phyloP scores from a whole-genome alignment of 2,797 vertebrate species.

The Graptemys geographica region DNA sequence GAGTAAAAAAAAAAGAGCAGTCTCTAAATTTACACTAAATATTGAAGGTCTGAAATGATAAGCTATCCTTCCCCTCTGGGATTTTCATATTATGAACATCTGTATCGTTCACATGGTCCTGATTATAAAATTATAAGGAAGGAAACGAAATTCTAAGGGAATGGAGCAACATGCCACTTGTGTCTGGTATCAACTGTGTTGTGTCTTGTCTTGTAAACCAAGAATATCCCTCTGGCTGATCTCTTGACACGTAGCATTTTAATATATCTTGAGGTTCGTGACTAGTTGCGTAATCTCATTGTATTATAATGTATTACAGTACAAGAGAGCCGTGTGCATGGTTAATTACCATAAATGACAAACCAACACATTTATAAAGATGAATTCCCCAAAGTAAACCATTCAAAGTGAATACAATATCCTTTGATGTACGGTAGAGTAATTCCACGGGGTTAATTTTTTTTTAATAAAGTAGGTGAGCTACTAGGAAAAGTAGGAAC shows the following conservation, averaged over 20 bases:
- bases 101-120: not conserved
- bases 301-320: slow-evolving; percentile 31
- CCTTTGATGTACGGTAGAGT: slow-evolving; percentile 59
- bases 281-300: slow-evolving; percentile 39
- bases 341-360: slow-evolving; percentile 71
- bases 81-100: not conserved
- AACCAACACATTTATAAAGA: slow-evolving; percentile 58
- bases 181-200: not conserved
- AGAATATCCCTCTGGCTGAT: not conserved
- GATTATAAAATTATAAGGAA: not conserved
- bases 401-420: slow-evolving; percentile 36
- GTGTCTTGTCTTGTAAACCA: not conserved
- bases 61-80: not conserved
- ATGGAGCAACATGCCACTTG: rapidly evolving
- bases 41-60: not conserved
- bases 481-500: not conserved
- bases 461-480: not conserved
- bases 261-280: not conserved
- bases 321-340: slow-evolving; percentile 42
- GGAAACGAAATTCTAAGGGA: not conserved
- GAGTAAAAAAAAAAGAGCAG: not conserved
- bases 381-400: slow-evolving; percentile 43
- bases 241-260: slow-evolving; percentile 47
- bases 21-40: not conserved
- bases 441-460: not conserved